Evolutionary conservation across 2,113 vertebrate genomes (phyloP), one percentile per base, ranked within the genome.

Genomic region (Sorex fumeus): DNA sequence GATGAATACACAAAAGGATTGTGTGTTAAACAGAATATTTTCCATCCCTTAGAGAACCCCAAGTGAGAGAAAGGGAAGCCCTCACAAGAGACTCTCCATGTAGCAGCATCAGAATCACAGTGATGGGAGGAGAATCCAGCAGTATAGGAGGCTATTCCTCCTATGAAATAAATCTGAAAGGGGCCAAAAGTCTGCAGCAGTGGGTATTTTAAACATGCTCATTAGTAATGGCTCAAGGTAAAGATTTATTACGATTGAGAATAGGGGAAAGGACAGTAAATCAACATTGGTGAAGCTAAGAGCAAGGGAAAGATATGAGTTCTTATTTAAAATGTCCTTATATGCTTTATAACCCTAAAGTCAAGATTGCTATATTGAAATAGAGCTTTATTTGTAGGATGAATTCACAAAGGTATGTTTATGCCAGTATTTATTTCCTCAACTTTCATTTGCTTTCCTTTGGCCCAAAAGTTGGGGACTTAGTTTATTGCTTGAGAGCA

Each of bases 311-410:
- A 91, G 90, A 66, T 53, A 9, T 3, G 32, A 90, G 28, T 95
- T 96, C 77, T 96, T 90, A 90, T 74, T 92, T 90, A 83, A 94
- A 96, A 93, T 94, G 80, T 89, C 89, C 93, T 87, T 34, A 1
- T 47, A 10, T 86, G 69, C 57, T 95, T 96, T 91, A 79, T 82
- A 88, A 70, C 81, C 66, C 81, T 85, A n/a, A 95, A 95, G 87
- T 30, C 81, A 72, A 84, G 43, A 93, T 88, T n/a, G 71, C 64
- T 28, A 0, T 88, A 78, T 93, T 69, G 69, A 95, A 84, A 45
- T 75, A 95, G 93, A 13, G 13, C 76, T 96, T 90, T 86, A 95
- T 93, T 87, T 96, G 72, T 91, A 32, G 34, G 82, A 86, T 3
- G 86, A 88, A 82, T 93, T 95, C 82, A 71, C 28, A 47, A 19